Evolutionary conservation across 2,113 vertebrate genomes (phyloP).

Genomic region (Raja brachyura): DNA sequence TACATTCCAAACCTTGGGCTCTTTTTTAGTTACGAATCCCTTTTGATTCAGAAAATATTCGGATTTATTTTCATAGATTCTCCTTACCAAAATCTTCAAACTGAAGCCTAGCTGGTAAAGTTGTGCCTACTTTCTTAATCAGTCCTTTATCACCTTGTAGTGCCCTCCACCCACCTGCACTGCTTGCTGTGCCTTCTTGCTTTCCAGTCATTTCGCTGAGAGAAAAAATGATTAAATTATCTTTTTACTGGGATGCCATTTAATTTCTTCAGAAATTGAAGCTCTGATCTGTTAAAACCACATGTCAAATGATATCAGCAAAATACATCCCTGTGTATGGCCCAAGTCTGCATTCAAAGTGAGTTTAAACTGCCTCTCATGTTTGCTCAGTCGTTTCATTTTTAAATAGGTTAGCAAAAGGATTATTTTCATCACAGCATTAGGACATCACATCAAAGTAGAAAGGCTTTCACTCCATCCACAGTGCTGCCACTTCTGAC

Average conservation of each 20-base stretch:
- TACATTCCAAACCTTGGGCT: background rate
- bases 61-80: background rate
- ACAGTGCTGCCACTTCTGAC: constrained; percentile 2
- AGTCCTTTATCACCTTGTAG: background rate
- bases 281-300: constrained; percentile 11
- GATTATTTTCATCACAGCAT: constrained; percentile 4
- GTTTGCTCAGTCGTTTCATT: constrained; percentile 16
- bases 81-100: background rate
- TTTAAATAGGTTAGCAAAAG: constrained; percentile 17
- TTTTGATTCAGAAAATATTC: background rate
- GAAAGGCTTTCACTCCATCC: constrained; percentile 2
- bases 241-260: background rate
- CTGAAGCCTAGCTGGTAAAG: background rate
- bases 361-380: constrained; percentile 17
- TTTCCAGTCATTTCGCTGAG: background rate
- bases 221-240: background rate
- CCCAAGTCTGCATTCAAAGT: constrained; percentile 8
- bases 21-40: background rate
- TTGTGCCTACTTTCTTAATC: background rate
- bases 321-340: background rate
- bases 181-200: background rate
- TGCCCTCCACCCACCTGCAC: background rate
- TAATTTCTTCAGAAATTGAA: background rate
- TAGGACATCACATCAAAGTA: constrained; percentile 25
- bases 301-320: background rate